phyloP scores from a whole-genome alignment of 1,140 invertebrate species.

The Drosophila pseudoananassae region DNA sequence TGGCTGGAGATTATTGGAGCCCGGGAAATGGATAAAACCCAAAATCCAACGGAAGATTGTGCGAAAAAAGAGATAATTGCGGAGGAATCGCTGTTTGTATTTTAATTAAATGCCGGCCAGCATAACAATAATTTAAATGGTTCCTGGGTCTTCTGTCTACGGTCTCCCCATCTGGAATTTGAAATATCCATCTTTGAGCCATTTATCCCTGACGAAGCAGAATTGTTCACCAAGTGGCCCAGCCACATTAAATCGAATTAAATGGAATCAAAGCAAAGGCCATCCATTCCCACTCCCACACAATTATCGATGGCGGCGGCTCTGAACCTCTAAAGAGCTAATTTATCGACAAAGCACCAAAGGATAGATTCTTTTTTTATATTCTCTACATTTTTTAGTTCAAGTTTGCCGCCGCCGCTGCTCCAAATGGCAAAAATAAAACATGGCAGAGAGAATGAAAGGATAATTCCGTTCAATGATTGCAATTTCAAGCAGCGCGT shows the following conservation, averaged over 20 bases:
- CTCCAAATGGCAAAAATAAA: conserved; percentile 3
- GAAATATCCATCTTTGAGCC: conserved; percentile 12
- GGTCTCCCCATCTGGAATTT: conserved; percentile 6
- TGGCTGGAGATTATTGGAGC: conserved; percentile 61
- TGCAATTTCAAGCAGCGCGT: conserved; percentile 68
- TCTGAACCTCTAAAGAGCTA: conserved; percentile 54
- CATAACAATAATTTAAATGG: conserved; percentile 22
- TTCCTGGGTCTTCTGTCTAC: background rate
- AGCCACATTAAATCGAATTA: conserved; percentile 48
- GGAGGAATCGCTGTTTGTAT: conserved; percentile 50
- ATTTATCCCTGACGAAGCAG: conserved; percentile 9
- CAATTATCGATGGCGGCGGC: conserved; percentile 44
- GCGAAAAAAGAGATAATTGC: conserved; percentile 59
- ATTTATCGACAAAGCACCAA: conserved; percentile 53
- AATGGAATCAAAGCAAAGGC: conserved; percentile 52
- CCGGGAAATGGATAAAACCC: conserved; percentile 27
- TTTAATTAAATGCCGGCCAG: conserved; percentile 60
- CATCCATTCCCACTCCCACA: conserved; percentile 19
- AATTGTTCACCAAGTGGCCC: conserved; percentile 2
- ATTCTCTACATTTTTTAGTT: conserved; percentile 33
- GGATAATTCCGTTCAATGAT: conserved; percentile 59
- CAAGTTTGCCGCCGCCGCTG: conserved; percentile 34
- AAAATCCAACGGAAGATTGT: conserved; percentile 1
- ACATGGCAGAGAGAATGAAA: conserved; percentile 14
- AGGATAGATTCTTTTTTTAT: conserved; percentile 29